phyloP scores from a whole-genome alignment of 2,113 vertebrate species.

The Poicephalus meyeri region DNA sequence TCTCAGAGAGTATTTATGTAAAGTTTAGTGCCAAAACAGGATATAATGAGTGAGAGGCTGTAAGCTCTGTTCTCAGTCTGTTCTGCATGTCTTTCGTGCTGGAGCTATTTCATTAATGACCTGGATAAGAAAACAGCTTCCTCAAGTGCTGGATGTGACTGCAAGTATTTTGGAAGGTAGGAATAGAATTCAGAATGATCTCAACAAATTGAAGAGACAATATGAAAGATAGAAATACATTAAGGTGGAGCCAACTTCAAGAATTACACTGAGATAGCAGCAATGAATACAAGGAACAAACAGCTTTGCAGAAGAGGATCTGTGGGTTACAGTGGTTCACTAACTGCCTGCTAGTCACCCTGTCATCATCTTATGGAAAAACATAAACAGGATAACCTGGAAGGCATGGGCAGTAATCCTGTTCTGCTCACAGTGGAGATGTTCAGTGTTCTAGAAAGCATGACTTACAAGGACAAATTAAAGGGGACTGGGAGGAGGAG shows the following conservation, averaged over 20 bases:
- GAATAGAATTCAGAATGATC: not conserved
- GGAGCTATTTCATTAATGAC: not conserved
- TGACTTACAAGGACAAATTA: not conserved
- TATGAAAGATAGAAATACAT: not conserved
- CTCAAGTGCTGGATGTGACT: not conserved
- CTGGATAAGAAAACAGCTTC: not conserved
- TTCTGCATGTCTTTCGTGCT: not conserved
- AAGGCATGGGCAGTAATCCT: not conserved
- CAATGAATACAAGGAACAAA: not conserved
- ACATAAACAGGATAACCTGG: not conserved
- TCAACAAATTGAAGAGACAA: not conserved
- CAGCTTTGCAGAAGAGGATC: not conserved
- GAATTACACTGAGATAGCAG: not conserved
- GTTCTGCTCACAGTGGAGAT: not conserved
- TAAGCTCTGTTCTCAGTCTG: not conserved
- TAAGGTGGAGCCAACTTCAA: not conserved
- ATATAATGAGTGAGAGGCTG: not conserved
- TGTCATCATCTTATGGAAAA: not conserved
- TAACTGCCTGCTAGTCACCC: not conserved
- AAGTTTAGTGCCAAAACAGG: not conserved
- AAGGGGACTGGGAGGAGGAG: not conserved
- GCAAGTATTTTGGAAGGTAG: not conserved
- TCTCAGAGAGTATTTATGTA: not conserved
- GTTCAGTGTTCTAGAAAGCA: not conserved
- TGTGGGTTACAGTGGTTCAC: not conserved